Base-by-base conservation (phyloP, 2,113 vertebrate genomes). In the Hyla sarda region DNA sequence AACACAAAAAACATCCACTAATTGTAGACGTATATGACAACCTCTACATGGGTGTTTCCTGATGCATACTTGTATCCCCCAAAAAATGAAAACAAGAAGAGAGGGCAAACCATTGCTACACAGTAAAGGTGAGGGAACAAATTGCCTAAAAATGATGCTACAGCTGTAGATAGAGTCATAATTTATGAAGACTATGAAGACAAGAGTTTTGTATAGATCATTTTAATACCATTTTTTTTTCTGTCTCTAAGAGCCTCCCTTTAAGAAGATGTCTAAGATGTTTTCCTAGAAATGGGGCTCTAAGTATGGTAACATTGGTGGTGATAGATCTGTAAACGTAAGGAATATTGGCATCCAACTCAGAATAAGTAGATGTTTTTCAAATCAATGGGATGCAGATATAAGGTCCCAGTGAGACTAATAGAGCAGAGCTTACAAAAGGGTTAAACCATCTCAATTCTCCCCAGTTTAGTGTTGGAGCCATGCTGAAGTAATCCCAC, bases 301-400 rank as follows among this genome's bases (percentile, higher is more conserved):
- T 28, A n/a, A 75, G n/a, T 47, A 14, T 7, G 25, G 2, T 41
- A 41, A 41, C 41, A 41, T 6, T 76, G 45, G n/a, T 30, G 73
- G 16, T 50, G 81, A 48, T 52, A 11, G 3, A 47, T 47, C 47
- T 82, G 62, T 71, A 32, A 71, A 82, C 25, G 17, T 69, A 30
- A 82, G 81, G 81, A 82, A 72, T 71, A 65, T 21, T 37, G 81
- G 62, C 45, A 54, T 32, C 37, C 32, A 14, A 47, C 48, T 54
- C 82, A 83, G 54, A 83, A 41, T 72, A 73, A 19, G 37, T 32
- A 45, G 1, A n/a, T 60, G 72, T 47, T 84, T 84, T 84, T 75
- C 5, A 48, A 74, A 75, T 84, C 82, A 28, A 60, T 73, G 50
- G 13, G 54, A 75, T 75, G 71, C 37, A 58, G 37, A 62, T 50